Conservation (phyloP, 2,797 vertebrate species). For the Anisognathus igniventris region DNA sequence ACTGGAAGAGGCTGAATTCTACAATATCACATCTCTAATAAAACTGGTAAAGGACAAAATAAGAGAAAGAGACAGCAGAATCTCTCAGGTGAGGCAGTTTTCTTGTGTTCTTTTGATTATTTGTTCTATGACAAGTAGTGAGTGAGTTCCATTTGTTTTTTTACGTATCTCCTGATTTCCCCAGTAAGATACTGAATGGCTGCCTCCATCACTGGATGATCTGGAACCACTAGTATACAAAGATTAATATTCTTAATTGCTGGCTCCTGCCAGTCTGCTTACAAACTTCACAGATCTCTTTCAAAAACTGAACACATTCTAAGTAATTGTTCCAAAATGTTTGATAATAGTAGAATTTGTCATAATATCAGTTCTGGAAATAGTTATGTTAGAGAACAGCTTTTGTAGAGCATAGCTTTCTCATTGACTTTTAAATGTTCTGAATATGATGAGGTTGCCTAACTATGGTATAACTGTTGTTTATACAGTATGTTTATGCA, state of each 20-base stretch:
- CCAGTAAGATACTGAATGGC: background rate
- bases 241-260: background rate
- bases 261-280: background rate
- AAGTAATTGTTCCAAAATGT: background rate
- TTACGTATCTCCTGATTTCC: background rate
- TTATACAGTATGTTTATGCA: background rate
- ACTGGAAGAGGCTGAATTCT: constrained; percentile 97
- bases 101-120: background rate
- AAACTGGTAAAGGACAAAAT: constrained; percentile 98
- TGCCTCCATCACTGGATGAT: background rate
- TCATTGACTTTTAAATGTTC: background rate
- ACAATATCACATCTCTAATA: constrained; percentile 98
- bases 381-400: background rate
- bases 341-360: background rate
- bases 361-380: background rate
- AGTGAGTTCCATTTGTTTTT: background rate
- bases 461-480: background rate
- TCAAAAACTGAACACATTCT: background rate
- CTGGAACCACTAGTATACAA: background rate
- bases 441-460: background rate
- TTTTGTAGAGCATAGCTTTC: background rate
- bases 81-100: constrained; percentile 83
- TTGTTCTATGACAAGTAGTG: background rate
- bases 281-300: background rate
- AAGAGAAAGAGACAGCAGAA: constrained; percentile 95